Percentiles rank a stretch among this genome's conserved stretches.
Evolutionary conservation across 2,797 vertebrate species (phyloP).

Genomic region (Petrocephalus schoutedeni): DNA sequence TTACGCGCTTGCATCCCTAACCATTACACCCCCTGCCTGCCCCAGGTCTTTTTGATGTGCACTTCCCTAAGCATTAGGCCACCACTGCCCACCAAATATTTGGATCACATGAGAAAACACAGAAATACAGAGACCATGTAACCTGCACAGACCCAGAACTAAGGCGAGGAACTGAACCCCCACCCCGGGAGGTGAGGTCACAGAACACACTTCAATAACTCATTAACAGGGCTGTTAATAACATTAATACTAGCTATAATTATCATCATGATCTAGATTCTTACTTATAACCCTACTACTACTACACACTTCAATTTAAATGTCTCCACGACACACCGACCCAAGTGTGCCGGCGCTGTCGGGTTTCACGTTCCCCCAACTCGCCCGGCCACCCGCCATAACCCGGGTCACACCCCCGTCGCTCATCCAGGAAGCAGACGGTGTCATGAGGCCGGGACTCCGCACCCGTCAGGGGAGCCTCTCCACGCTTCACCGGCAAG

Average conservation of each 20-base stretch:
- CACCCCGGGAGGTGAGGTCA: neutral
- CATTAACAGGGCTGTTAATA: neutral
- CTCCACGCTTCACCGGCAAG: neutral
- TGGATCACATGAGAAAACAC: neutral
- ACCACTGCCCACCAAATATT: neutral
- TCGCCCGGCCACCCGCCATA: neutral
- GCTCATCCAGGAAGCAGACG: neutral
- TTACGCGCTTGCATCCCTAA: too few relatives aligned
- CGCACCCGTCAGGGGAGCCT: neutral
- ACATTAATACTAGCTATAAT: neutral
- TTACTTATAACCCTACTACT: neutral
- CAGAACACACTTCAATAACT: neutral
- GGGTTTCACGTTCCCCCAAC: neutral
- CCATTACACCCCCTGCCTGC: too few relatives aligned
- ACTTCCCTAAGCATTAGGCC: too few relatives aligned
- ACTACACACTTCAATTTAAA: neutral
- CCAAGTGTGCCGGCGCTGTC: neutral
- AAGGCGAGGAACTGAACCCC: neutral
- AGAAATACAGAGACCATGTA: neutral
- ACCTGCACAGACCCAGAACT: neutral
- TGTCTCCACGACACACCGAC: neutral
- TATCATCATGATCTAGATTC: neutral
- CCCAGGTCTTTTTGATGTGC: too few relatives aligned
- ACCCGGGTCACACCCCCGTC: neutral
- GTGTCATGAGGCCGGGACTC: neutral